Evolutionary conservation across 2,888 invertebrate species (phyloP), one percentile per base, ranked within the genome.

Genomic region (Brassicogethes aeneus): DNA sequence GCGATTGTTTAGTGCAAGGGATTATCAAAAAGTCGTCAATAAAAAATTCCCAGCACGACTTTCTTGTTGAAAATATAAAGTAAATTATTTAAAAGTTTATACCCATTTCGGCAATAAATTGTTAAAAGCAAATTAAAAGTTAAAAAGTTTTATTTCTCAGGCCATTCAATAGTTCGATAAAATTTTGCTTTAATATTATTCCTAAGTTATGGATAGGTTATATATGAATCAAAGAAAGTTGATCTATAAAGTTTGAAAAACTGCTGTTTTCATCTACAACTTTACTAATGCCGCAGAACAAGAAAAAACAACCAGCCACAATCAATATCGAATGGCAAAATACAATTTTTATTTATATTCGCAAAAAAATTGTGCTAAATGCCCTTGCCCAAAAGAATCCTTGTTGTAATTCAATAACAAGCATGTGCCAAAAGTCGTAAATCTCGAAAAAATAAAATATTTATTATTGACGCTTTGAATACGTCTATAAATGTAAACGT

Each of bases 151-250:
- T 48, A 46, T 51, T 50, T 46, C 40, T 43, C 39, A 31, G 38
- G 42, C 43, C 42, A 43, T 45, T 46, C 45, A 45, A 43, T 45
- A 48, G 45, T 48, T 49, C 40, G 40, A 43, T 40, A 48, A 40
- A 34, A 40, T 46, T 45, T 42, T 36, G 37, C 42, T 46, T 46
- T 45, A 48, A 52, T 54, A 55, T 53, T 55, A 55, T 52, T 54
- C 50, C 51, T 53, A 49, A 51, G 51, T 55, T 54, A 53, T 52
- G 50, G 48, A 48, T 46, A 45, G 44, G 48, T 52, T 52, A 54
- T 52, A 53, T 52, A 51, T 54, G 53, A 53, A 55, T 52, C 53
- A 55, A 51, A 46, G 37, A 51, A 54, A 53, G 52, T 53, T 48
- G 52, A 55, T 55, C 51, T 48, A 42, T 37, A 52, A 53, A 54